A percentile compares a stretch with the other conserved stretches of the same genome.
These are phyloP conservation scores for Zootoca vivipara DNA, from an alignment of 2,113 vertebrate genomes.

Conservation along the genomic window DNA sequence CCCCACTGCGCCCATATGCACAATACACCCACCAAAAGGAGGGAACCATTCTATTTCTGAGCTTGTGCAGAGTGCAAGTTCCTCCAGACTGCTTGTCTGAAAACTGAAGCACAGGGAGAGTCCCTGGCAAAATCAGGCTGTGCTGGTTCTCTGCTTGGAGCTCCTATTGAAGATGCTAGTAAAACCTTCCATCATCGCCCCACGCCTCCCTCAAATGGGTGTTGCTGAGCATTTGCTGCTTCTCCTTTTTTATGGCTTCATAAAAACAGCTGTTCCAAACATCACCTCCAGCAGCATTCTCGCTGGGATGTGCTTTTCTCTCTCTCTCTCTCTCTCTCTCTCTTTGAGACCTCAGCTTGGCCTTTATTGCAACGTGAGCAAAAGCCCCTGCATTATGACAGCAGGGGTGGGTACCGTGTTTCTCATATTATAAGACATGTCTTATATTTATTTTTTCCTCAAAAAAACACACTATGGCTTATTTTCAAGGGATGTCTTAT, in stretches of 20 bases:
- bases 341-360: not conserved
- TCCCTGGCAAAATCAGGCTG: not conserved
- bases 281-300: constrained; percentile 57
- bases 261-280: constrained; percentile 45
- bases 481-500: no score
- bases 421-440: no score
- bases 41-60: not conserved
- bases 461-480: no score
- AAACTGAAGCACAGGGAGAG: no score
- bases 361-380: constrained; percentile 41
- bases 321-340: no score
- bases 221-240: not conserved
- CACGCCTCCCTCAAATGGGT: fast-evolving
- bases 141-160: fast-evolving
- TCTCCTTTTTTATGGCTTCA: not conserved
- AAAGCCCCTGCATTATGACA: not conserved
- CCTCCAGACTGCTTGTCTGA: not conserved
- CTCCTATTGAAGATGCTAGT: not conserved
- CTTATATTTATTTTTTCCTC: no score
- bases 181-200: not conserved
- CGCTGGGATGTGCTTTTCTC: not conserved
- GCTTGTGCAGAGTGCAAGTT: not conserved
- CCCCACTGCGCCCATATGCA: no score
- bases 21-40: no score
- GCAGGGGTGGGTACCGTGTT: not conserved